Percentiles rank a stretch among this genome's conserved stretches.
Conservation (phyloP, 2,113 vertebrate species). For the Dissostichus mawsoni region DNA sequence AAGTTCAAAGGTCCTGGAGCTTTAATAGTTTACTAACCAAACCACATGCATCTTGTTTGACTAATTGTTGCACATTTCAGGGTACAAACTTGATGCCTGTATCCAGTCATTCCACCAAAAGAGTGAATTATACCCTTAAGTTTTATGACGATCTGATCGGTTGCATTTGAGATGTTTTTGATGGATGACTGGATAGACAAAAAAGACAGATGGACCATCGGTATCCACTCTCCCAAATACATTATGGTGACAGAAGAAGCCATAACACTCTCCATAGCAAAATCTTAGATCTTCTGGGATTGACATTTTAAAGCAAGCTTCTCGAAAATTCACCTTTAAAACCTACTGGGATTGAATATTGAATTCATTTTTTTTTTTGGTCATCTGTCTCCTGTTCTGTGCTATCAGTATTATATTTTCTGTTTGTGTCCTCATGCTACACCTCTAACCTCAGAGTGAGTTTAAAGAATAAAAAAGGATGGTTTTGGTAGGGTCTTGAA, state of each 20-base stretch:
- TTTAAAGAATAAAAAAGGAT: not conserved
- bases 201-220: not conserved
- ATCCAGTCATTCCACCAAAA: not conserved
- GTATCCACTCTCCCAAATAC: not conserved
- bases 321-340: slow-evolving; percentile 1
- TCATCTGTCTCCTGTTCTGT: not conserved
- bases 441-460: slow-evolving; percentile 9
- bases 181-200: not conserved
- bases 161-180: slow-evolving; percentile 7
- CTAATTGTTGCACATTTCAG: slow-evolving; percentile 1
- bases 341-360: not conserved
- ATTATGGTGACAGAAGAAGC: not conserved
- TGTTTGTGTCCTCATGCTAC: slow-evolving; percentile 6
- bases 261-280: not conserved
- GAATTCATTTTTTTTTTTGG: not conserved
- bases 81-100: not conserved
- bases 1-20: not conserved
- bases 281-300: not conserved
- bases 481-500: not conserved
- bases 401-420: slow-evolving; percentile 2
- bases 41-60: not conserved
- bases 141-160: not conserved
- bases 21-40: not conserved
- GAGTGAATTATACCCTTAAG: not conserved
- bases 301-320: slow-evolving; percentile 9